Conservation (phyloP, 2,888 invertebrate genomes). For the Cryptocephalus primarius region DNA sequence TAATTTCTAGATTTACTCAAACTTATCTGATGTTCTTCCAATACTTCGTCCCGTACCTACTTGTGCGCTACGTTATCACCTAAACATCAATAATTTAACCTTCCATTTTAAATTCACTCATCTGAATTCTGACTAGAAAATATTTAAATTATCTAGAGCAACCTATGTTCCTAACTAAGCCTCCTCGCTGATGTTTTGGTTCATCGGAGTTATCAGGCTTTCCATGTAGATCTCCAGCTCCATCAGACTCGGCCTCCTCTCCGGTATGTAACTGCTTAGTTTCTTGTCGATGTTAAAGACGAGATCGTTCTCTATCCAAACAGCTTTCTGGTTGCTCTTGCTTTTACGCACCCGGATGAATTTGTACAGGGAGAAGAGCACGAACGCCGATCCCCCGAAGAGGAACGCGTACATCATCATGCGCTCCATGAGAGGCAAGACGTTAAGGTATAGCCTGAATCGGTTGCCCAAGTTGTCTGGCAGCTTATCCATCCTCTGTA, state of each 20-base stretch:
- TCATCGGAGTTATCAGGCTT: background rate
- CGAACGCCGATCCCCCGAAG: conserved; percentile 40
- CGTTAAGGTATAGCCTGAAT: conserved; percentile 63
- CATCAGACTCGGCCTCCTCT: conserved; percentile 20
- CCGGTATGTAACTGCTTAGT: conserved; percentile 26
- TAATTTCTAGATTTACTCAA: too few species aligned
- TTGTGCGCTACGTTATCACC: too few species aligned
- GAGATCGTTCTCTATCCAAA: conserved; percentile 29
- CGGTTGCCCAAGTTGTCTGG: conserved; percentile 50
- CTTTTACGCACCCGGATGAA: conserved; percentile 18
- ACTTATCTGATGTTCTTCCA: too few species aligned
- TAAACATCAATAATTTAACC: too few species aligned
- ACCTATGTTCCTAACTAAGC: too few species aligned
- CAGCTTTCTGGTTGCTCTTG: conserved; percentile 10
- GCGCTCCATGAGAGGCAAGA: conserved; percentile 53
- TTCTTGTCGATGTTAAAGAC: conserved; percentile 25
- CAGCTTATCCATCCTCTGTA: conserved; percentile 60
- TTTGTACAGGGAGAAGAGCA: conserved; percentile 41
- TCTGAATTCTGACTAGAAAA: too few species aligned
- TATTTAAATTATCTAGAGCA: too few species aligned
- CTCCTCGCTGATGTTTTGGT: too few species aligned
- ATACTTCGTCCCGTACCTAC: too few species aligned
- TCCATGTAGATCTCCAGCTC: conserved; percentile 3
- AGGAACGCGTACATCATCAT: conserved; percentile 44
- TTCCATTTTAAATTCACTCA: too few species aligned